Conservation (phyloP, 2,797 vertebrate genomes). For the Sternarchorhynchus goeldii region DNA sequence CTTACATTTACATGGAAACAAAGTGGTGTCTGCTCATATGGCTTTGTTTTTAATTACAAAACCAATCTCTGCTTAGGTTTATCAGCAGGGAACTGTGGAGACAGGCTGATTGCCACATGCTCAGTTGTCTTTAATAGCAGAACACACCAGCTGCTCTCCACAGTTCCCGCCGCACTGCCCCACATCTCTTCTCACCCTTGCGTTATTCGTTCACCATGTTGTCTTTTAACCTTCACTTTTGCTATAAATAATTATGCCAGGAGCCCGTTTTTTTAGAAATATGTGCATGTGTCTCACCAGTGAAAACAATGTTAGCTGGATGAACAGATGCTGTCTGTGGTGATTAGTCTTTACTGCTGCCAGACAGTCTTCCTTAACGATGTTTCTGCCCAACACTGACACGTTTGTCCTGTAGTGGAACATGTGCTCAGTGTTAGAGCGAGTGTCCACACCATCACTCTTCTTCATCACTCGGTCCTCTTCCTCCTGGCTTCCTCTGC, state of each 20-base stretch:
- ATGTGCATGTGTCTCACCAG: background rate
- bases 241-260: background rate
- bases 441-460: slow-evolving; percentile 66
- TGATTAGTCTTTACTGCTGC: slow-evolving; percentile 3
- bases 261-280: background rate
- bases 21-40: slow-evolving; percentile 25
- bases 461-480: background rate
- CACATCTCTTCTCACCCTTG: background rate
- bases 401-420: slow-evolving; percentile 74
- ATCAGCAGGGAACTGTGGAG: slow-evolving; percentile 38
- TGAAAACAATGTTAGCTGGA: background rate
- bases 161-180: background rate
- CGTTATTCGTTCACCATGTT: background rate
- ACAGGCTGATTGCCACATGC: slow-evolving; percentile 44
- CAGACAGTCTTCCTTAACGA: slow-evolving; percentile 47
- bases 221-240: slow-evolving; percentile 12
- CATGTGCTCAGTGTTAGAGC: slow-evolving; percentile 86
- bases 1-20: slow-evolving; percentile 22
- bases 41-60: slow-evolving; percentile 45
- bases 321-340: background rate
- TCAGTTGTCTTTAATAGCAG: slow-evolving; percentile 27
- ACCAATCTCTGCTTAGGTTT: slow-evolving; percentile 44
- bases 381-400: slow-evolving; percentile 63
- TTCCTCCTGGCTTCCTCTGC: background rate
- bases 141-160: slow-evolving; percentile 39